These are phyloP conservation scores for Melanotaenia duboulayi DNA, from an alignment of 2,113 vertebrate species.

Conservation along the genomic window DNA sequence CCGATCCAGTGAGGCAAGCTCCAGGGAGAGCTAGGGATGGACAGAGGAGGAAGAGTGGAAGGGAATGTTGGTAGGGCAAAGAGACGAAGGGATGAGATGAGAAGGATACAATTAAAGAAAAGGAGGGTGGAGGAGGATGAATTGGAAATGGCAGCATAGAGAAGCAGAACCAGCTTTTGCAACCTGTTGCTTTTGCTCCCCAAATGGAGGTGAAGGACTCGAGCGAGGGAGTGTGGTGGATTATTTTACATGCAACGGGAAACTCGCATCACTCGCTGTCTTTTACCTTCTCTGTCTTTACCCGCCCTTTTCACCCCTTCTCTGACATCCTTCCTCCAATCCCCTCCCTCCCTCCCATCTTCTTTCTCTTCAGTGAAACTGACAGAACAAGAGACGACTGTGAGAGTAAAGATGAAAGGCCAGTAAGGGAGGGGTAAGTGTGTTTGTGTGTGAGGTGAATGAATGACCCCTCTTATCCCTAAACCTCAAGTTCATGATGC, in stretches of 20 bases:
- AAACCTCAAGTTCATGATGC: slow-evolving; percentile 26
- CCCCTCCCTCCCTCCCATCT: slow-evolving; percentile 33
- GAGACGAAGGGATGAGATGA: slow-evolving; percentile 43
- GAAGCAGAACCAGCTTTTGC: slow-evolving; percentile 11
- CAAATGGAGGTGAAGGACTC: slow-evolving; percentile 1
- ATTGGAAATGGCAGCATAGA: slow-evolving; percentile 9
- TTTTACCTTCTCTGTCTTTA: slow-evolving; percentile 30
- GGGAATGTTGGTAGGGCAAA: slow-evolving; percentile 15
- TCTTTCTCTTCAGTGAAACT: slow-evolving; percentile 59
- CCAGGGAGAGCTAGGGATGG: slow-evolving; percentile 57
- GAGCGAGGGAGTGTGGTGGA: slow-evolving; percentile 10
- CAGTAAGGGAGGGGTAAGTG: slow-evolving; percentile 58
- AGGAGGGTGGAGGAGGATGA: slow-evolving; percentile 27
- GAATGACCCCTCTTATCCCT: slow-evolving; percentile 75
- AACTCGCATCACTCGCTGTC: slow-evolving; percentile 31
- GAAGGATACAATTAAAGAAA: slow-evolving; percentile 62
- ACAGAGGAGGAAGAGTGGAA: slow-evolving; percentile 49
- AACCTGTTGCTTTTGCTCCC: slow-evolving; percentile 51
- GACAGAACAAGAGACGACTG: slow-evolving; percentile 79
- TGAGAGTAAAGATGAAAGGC: slow-evolving; percentile 80
- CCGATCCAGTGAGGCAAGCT: slow-evolving; percentile 73
- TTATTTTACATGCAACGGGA: slow-evolving; percentile 19
- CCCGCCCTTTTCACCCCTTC: slow-evolving; percentile 25
- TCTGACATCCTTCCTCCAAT: slow-evolving; percentile 58
- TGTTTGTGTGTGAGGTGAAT: slow-evolving; percentile 59